These are phyloP conservation scores for Hippopotamyrus pictus DNA, from an alignment of 2,797 vertebrate genomes.

Conservation along the genomic window DNA sequence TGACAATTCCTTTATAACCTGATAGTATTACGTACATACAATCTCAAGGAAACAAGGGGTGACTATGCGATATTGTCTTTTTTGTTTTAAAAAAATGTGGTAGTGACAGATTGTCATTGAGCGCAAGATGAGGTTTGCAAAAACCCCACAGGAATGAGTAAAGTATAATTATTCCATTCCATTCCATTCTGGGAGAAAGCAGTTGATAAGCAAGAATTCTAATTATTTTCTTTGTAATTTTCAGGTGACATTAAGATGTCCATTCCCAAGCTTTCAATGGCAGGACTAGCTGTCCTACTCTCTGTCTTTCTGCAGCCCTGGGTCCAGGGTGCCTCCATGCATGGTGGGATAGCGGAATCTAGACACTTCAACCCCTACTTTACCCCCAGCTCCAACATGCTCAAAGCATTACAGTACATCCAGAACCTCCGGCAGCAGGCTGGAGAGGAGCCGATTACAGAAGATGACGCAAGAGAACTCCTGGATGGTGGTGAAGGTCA, in stretches of 20 bases:
- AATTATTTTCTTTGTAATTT: constrained; percentile 21
- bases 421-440: constrained; percentile 77
- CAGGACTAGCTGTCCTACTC: constrained; percentile 51
- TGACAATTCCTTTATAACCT: neutral
- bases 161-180: neutral
- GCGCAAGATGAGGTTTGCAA: neutral
- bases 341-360: constrained; percentile 68
- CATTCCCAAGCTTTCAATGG: constrained; percentile 39
- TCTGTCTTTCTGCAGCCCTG: constrained; percentile 59
- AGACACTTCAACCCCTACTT: constrained; percentile 55
- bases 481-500: constrained; percentile 60
- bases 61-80: neutral
- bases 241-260: constrained; percentile 56
- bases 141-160: neutral
- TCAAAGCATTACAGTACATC: constrained; percentile 88
- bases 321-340: constrained; percentile 68
- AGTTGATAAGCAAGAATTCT: neutral
- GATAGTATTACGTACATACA: neutral
- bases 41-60: neutral
- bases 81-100: neutral
- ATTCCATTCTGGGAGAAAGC: neutral
- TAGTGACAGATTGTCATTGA: neutral
- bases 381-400: constrained; percentile 77
- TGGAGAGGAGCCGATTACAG: constrained; percentile 58
- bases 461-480: constrained; percentile 55